Evolutionary conservation across 2,113 vertebrate genomes (phyloP).

Genomic region (Callipepla squamata): DNA sequence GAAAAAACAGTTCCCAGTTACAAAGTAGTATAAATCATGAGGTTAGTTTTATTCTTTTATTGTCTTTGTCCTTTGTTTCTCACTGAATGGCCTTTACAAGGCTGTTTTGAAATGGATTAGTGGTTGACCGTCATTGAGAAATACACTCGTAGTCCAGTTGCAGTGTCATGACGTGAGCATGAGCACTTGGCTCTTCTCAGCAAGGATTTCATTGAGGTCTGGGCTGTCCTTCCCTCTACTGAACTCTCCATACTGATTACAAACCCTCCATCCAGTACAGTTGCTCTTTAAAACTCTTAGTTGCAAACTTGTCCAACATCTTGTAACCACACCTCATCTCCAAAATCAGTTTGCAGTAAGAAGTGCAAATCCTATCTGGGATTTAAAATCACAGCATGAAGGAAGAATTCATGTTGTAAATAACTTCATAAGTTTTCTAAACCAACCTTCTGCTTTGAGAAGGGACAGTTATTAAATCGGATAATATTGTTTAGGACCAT

Average conservation of each 20-base stretch:
- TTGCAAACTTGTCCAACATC: not conserved
- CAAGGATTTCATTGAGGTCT: accelerated
- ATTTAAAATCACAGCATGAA: not conserved
- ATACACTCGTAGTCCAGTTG: not conserved
- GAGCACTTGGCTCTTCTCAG: not conserved
- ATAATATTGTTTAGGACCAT: not conserved
- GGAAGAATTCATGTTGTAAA: not conserved
- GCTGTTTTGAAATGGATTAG: not conserved
- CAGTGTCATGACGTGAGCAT: not conserved
- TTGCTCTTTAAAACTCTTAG: not conserved
- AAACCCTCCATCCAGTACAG: not conserved
- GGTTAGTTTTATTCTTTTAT: not conserved
- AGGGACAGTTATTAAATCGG: not conserved
- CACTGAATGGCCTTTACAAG: not conserved
- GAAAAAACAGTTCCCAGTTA: not conserved
- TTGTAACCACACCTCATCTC: not conserved
- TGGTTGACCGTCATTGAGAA: not conserved
- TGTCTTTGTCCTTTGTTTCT: not conserved
- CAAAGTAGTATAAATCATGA: not conserved
- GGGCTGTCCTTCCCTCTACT: not conserved
- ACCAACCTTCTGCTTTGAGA: not conserved
- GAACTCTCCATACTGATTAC: too few species aligned
- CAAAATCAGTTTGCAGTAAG: not conserved
- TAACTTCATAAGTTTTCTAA: not conserved
- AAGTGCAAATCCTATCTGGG: not conserved